Evolutionary conservation across 2,113 vertebrate genomes (phyloP), one percentile per base, ranked within the genome.

Genomic region (Hyperopisus bebe): DNA sequence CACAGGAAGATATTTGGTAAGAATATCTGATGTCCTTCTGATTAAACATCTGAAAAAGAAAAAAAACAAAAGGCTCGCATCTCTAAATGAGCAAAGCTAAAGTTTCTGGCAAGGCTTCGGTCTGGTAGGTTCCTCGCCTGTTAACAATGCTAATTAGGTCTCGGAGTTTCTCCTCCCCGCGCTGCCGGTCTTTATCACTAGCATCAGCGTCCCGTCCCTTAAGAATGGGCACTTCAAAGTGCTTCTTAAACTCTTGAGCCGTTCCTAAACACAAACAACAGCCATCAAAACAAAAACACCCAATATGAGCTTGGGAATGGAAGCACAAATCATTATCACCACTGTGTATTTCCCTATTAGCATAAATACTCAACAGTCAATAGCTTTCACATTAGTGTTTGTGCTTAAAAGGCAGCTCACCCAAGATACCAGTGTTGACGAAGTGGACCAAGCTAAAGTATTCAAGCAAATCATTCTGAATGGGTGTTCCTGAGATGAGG

Each of bases 391-490:
- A 24, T 39, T 77, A 35, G n/a, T 77, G 31, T 77, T 35, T 39
- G 70, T 39, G n/a, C 5, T 13, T 39, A 77, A 39, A 27, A 77
- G 51, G 39, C 27, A 47, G 50, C 96, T 96, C 93, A 99, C 98
- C 98, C 0, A 99, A 95, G 90, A 99, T 98, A 46, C 98, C 98
- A 0, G 97, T 94, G 88, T 98, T 99, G 89, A 99, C 98, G 0
- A 99, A 99, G 93, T 99, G 98, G 86, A 99, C 98, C 93, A 99
- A 93, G 92, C 98, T 99, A 95, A 99, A 99, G 93, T 99, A 99
- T 91, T 99, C 98, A 55, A 99, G 97, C 89, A 99, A 95, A 93
- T 99, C 98, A 0, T 99, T 99, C 95, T 99, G 98, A 92, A 99
- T 99, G 47, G 98, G 98, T 0, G 98, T 99, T 87, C 98, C 98